Base-by-base conservation (phyloP, 35 echinoderm and acorn worm species). In the Eucidaris tribuloides region DNA sequence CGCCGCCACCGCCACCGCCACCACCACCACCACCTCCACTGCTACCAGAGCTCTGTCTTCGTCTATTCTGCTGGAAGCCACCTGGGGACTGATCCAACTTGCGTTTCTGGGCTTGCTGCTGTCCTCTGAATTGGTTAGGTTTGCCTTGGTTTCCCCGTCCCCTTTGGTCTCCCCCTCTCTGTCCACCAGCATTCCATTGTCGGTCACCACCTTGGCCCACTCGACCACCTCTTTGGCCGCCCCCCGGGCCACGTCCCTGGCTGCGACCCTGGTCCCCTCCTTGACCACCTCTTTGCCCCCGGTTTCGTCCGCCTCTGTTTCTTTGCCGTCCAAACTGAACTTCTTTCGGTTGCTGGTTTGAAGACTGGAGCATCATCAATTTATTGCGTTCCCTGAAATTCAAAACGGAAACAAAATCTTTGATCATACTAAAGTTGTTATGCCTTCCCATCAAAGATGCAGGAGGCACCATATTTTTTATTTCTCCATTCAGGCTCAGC, bases 361-460 rank as follows among this genome's bases (percentile, higher is more conserved):
- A n/a, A n/a, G n/a, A n/a, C n/a, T n/a, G n/a, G n/a, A n/a, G n/a
- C 34, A 74, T 74, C 35, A 24, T 44, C 36, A 74, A 36, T 36
- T 74, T 74, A 4, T 44, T 74, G 11, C 68, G 68, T 40, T 74
- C 68, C 68, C 68, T 74, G 19, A 31, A 64, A 28, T 2, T 74
- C 36, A 41, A 40, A 44, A 41, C 24, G 41, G 11, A 32, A 9
- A 74, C 23, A 74, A 42, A 44, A 44, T 2, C 28, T 64, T n/a
- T n/a, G n/a, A n/a, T n/a, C n/a, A n/a, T n/a, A n/a, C n/a, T n/a
- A n/a, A n/a, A n/a, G n/a, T n/a, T n/a, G n/a, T n/a, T n/a, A n/a
- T n/a, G n/a, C n/a, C n/a, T n/a, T n/a, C n/a, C n/a, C n/a, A n/a
- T n/a, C n/a, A n/a, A n/a, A n/a, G n/a, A n/a, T n/a, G n/a, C n/a